A percentile compares a stretch with the other conserved stretches of the same genome.
phyloP scores from a whole-genome alignment of 1,140 invertebrate genomes.

The Euschistus heros region DNA sequence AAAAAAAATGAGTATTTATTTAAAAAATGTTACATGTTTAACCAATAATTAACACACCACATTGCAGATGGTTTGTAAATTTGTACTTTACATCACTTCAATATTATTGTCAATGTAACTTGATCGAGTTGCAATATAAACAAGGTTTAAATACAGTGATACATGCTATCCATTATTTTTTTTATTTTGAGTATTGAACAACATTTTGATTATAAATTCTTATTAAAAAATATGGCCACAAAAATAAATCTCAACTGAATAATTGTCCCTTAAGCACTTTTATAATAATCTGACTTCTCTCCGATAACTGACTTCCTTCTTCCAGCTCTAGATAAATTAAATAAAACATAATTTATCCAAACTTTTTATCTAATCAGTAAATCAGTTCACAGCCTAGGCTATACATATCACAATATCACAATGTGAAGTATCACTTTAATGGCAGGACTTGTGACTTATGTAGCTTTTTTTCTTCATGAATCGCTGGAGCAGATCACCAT shows the following conservation, averaged over 20 bases:
- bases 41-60: slow-evolving; percentile 2
- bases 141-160: too few relatives aligned
- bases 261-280: too few relatives aligned
- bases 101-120: too few relatives aligned
- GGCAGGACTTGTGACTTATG: slow-evolving; percentile 1
- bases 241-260: too few relatives aligned
- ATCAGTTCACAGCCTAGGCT: background rate
- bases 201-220: too few relatives aligned
- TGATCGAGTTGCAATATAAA: too few relatives aligned
- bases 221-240: too few relatives aligned
- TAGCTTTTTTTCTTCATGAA: background rate
- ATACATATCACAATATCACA: background rate
- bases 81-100: slow-evolving; percentile 1
- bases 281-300: too few relatives aligned
- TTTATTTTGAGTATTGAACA: too few relatives aligned
- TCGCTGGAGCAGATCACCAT: background rate
- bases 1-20: slow-evolving; percentile 4
- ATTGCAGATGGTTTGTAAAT: background rate
- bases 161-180: too few relatives aligned
- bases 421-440: slow-evolving; percentile 6
- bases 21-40: slow-evolving; percentile 7
- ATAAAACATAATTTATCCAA: background rate
- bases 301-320: too few relatives aligned
- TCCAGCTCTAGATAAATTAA: too few relatives aligned
- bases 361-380: background rate